Percentiles rank a stretch among this genome's conserved stretches.
phyloP scores from a whole-genome alignment of 2,797 vertebrate species.

The Carcharodon carcharias region DNA sequence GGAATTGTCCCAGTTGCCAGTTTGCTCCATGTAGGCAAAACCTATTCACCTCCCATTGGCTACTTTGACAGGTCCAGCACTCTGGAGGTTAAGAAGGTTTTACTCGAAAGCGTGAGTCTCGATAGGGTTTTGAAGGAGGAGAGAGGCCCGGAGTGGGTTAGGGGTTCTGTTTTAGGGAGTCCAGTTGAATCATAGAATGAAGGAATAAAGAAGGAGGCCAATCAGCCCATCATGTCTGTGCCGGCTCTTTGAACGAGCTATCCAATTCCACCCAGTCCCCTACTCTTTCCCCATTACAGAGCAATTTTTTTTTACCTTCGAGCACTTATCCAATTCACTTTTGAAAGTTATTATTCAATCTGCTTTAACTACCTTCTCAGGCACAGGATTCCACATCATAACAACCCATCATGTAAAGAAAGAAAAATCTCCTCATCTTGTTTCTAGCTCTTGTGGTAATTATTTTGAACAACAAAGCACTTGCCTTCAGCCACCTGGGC shows the following conservation, averaged over 20 bases:
- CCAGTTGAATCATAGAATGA: neutral
- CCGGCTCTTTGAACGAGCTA: no score
- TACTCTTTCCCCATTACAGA: neutral
- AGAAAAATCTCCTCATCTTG: neutral
- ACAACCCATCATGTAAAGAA: neutral
- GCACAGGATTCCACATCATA: neutral
- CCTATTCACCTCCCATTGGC: neutral
- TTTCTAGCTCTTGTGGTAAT: neutral
- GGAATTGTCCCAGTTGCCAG: neutral
- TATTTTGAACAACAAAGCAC: neutral
- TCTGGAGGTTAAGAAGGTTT: no score
- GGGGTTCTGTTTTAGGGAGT: neutral
- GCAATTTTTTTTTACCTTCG: neutral
- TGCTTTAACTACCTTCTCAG: neutral
- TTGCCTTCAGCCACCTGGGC: neutral
- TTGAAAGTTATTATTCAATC: neutral
- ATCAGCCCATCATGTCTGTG: no score
- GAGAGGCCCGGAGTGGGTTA: no score
- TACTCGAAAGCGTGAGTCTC: no score
- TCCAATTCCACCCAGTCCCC: neutral
- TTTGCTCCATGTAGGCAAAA: neutral
- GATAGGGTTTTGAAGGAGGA: neutral
- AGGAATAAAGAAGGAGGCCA: neutral
- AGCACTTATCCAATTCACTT: neutral
- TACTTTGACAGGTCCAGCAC: neutral